These are phyloP conservation scores for Drosophila mercatorum DNA, from an alignment of 2,888 invertebrate genomes.

Conservation along the genomic window DNA sequence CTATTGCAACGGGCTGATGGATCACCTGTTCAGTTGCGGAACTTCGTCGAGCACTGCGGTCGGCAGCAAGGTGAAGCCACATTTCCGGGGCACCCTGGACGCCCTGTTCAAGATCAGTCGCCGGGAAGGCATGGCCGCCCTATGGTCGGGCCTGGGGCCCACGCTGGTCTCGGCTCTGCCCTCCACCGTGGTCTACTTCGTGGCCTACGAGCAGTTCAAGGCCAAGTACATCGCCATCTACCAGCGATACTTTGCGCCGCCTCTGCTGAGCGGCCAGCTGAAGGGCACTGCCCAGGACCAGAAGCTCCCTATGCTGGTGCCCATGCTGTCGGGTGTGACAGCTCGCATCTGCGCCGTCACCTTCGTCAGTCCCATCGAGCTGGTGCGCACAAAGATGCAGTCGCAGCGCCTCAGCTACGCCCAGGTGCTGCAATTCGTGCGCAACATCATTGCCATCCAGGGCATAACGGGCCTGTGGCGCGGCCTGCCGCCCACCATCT, in stretches of 20 bases:
- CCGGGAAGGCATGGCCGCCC: conserved; percentile 93
- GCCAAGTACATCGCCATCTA: conserved; percentile 86
- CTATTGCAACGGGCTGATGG: conserved; percentile 99
- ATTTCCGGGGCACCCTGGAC: conserved; percentile 95
- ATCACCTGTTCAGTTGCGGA: conserved; percentile 96
- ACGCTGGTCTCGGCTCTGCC: conserved; percentile 98
- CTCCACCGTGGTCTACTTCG: conserved; percentile 98
- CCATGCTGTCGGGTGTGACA: conserved; percentile 92
- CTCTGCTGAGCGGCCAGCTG: not conserved
- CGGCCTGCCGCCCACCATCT: conserved; percentile 85
- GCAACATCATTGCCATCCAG: conserved; percentile 87
- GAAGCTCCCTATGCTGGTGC: conserved; percentile 89
- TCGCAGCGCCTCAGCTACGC: conserved; percentile 94
- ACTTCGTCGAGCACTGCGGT: conserved; percentile 66
- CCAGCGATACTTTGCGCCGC: conserved; percentile 50
- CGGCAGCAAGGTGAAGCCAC: conserved; percentile 75
- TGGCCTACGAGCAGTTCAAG: conserved; percentile 97
- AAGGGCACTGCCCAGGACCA: not conserved
- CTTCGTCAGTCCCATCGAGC: conserved; percentile 96
- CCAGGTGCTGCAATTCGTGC: conserved; percentile 86
- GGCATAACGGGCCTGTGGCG: conserved; percentile 94
- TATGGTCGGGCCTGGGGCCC: conserved; percentile 99
- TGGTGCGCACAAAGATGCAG: conserved; percentile 99
- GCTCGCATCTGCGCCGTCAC: conserved; percentile 94
- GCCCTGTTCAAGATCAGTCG: conserved; percentile 96